Evolutionary conservation across 2,888 invertebrate genomes (phyloP).

Genomic region (Pimpla rufipes): DNA sequence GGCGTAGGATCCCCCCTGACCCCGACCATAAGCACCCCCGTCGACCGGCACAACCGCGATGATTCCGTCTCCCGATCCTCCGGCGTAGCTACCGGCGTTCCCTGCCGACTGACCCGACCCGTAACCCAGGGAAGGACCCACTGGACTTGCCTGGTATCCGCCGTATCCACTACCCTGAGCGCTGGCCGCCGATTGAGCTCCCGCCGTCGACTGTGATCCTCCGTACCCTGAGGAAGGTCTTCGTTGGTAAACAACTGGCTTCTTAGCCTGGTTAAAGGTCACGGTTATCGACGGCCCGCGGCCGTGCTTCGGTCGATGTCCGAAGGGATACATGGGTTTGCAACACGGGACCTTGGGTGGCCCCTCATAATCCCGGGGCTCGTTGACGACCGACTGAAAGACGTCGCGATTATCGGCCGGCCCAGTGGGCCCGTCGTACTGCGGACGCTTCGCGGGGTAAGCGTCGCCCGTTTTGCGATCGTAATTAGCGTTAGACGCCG

Average conservation of each 20-base stretch:
- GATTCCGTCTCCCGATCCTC: conserved; percentile 32
- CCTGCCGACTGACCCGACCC: conserved; percentile 45
- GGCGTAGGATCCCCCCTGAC: conserved; percentile 36
- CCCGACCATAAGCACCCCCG: conserved; percentile 36
- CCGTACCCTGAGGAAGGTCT: conserved; percentile 58
- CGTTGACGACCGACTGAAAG: neutral
- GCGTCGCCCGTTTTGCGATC: conserved; percentile 33
- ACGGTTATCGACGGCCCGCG: conserved; percentile 54
- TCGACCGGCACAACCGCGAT: conserved; percentile 53
- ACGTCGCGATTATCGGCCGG: neutral
- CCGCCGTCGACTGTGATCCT: conserved; percentile 40
- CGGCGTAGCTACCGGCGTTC: conserved; percentile 34
- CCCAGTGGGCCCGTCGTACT: conserved; percentile 12
- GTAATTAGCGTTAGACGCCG: conserved; percentile 47
- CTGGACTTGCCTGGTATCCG: conserved; percentile 23
- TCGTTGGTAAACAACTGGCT: conserved; percentile 50
- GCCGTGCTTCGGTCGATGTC: conserved; percentile 28
- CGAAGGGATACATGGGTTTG: neutral
- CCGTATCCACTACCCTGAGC: conserved; percentile 32
- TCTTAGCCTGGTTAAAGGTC: conserved; percentile 48
- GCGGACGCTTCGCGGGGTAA: conserved; percentile 3
- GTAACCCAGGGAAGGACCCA: conserved; percentile 2
- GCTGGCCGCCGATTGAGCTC: conserved; percentile 31
- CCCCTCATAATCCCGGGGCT: too few relatives aligned
- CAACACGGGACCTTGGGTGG: too few relatives aligned